Percentiles rank a stretch among this genome's conserved stretches.
phyloP scores from a whole-genome alignment of 2,888 invertebrate species.

The Unio pictorum region DNA sequence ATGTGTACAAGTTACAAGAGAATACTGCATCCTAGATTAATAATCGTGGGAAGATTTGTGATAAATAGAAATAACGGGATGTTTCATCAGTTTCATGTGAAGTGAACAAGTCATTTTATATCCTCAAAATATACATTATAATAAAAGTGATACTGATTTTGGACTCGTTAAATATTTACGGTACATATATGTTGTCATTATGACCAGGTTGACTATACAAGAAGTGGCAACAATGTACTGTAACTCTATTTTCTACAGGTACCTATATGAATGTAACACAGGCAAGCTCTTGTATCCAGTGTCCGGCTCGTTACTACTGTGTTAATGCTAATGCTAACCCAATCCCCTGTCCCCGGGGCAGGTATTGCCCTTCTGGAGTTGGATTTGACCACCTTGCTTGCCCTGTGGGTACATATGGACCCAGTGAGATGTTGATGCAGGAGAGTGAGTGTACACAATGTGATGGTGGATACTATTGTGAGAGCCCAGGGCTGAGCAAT shows the following conservation, averaged over 20 bases:
- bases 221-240: neutral
- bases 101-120: no score
- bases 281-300: constrained; percentile 60
- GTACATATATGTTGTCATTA: no score
- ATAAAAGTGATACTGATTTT: no score
- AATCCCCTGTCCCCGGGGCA: constrained; percentile 64
- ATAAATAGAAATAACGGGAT: no score
- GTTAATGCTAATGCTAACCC: constrained; percentile 56
- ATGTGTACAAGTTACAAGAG: no score
- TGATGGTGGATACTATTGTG: constrained; percentile 60
- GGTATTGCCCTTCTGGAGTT: constrained; percentile 62
- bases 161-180: no score
- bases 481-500: constrained; percentile 41
- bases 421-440: constrained; percentile 41
- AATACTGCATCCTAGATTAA: no score
- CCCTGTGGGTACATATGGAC: constrained; percentile 64
- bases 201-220: neutral
- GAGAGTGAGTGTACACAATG: constrained; percentile 57
- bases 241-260: constrained; percentile 38
- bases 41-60: no score
- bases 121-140: no score
- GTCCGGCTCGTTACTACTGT: constrained; percentile 66
- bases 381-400: constrained; percentile 63
- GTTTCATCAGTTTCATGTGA: no score
- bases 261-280: constrained; percentile 67